phyloP scores from a whole-genome alignment of 2,113 vertebrate species.

The Arothron firmamentum region DNA sequence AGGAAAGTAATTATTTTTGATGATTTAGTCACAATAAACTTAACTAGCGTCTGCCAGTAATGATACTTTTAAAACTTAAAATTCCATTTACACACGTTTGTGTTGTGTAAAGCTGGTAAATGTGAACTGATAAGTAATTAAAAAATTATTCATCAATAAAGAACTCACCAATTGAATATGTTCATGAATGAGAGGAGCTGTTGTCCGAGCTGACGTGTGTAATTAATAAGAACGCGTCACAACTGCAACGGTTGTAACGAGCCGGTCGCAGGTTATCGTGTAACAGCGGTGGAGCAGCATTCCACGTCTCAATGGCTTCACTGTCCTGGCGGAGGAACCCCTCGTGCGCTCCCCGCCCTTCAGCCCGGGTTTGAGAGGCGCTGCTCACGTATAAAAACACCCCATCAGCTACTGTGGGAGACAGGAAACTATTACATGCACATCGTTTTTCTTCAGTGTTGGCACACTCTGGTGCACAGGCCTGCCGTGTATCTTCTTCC shows the following conservation, averaged over 20 bases:
- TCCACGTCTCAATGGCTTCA: constrained; percentile 56
- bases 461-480: constrained; percentile 31
- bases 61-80: too few species aligned
- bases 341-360: not conserved
- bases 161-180: too few species aligned
- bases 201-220: too few species aligned
- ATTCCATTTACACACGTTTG: too few species aligned
- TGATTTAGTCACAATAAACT: too few species aligned
- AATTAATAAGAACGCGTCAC: not conserved
- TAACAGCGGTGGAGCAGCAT: constrained; percentile 25
- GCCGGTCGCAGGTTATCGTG: constrained; percentile 18
- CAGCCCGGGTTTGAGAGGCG: constrained; percentile 31
- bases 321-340: constrained; percentile 19
- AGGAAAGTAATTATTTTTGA: too few species aligned
- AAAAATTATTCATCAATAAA: too few species aligned
- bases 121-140: too few species aligned
- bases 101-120: too few species aligned
- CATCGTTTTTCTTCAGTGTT: constrained; percentile 56
- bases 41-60: too few species aligned
- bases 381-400: constrained; percentile 43
- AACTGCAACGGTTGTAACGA: not conserved
- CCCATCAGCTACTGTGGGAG: constrained; percentile 57
- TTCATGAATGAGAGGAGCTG: too few species aligned
- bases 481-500: constrained; percentile 36
- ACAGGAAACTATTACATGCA: constrained; percentile 57